These are phyloP conservation scores for Drosophila borborema DNA, from an alignment of 2,888 invertebrate genomes.

Conservation along the genomic window DNA sequence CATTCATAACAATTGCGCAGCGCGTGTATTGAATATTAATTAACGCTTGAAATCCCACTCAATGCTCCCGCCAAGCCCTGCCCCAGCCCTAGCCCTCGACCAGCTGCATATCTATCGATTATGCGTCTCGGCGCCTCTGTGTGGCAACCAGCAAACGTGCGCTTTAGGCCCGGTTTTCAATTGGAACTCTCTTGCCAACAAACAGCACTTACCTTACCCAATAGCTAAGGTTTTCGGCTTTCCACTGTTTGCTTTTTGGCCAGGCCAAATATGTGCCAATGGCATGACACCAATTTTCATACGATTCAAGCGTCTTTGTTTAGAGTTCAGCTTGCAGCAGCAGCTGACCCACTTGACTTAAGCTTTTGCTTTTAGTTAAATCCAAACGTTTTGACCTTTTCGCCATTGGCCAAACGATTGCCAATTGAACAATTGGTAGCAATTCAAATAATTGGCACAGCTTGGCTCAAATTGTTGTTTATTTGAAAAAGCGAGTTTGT, in stretches of 20 bases:
- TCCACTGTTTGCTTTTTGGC: constrained; percentile 54
- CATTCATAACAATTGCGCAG: constrained; percentile 80
- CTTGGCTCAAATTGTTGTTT: constrained; percentile 32
- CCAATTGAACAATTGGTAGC: constrained; percentile 62
- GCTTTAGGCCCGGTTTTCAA: constrained; percentile 15
- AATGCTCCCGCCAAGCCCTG: neutral
- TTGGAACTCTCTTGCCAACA: constrained; percentile 37
- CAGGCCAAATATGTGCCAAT: constrained; percentile 79
- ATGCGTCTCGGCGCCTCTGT: constrained; percentile 55
- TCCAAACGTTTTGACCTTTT: constrained; percentile 72
- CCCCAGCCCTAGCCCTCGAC: neutral
- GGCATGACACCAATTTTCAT: constrained; percentile 80
- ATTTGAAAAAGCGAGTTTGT: constrained; percentile 6
- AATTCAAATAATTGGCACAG: constrained; percentile 67
- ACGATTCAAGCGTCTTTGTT: constrained; percentile 52
- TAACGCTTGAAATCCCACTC: constrained; percentile 32
- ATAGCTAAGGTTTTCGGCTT: constrained; percentile 41
- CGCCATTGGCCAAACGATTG: constrained; percentile 48
- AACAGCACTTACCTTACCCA: constrained; percentile 79
- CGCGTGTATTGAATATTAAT: constrained; percentile 77
- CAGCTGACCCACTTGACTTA: constrained; percentile 64
- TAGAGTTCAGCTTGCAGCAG: constrained; percentile 51
- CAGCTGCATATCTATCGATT: constrained; percentile 48
- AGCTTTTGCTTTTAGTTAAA: constrained; percentile 42
- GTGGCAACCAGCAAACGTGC: constrained; percentile 46